A percentile compares a stretch with the other conserved stretches of the same genome.
phyloP scores from a whole-genome alignment of 2,113 vertebrate genomes.

The Daphoenositta chrysoptera region DNA sequence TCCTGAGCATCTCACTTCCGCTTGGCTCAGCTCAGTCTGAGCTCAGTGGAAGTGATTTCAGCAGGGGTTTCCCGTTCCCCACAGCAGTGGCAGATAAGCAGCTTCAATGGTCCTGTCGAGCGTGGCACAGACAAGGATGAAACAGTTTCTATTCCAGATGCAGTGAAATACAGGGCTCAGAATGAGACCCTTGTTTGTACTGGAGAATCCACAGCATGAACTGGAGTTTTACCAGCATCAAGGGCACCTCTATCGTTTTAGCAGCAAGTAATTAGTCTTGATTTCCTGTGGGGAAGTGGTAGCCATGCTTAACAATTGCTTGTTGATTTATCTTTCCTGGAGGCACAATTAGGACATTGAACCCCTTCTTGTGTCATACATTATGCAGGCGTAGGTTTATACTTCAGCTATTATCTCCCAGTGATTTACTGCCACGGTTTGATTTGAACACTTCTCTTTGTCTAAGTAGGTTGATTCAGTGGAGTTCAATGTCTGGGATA shows the following conservation, averaged over 20 bases:
- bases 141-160: not conserved
- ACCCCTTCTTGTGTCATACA: not conserved
- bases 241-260: conserved; percentile 40
- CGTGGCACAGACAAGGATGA: not conserved
- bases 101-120: not conserved
- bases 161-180: not conserved
- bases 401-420: conserved; percentile 4
- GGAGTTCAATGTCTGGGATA: conserved; percentile 93
- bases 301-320: conserved; percentile 43
- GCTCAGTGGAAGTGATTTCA: conserved; percentile 37
- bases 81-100: not conserved
- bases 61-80: conserved; percentile 13
- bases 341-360: not conserved
- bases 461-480: conserved; percentile 86
- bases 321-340: conserved; percentile 57
- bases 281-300: conserved; percentile 61
- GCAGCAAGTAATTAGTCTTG: conserved; percentile 20
- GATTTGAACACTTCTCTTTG: conserved; percentile 63
- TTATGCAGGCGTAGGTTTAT: not conserved
- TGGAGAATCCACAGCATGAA: conserved; percentile 15
- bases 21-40: not conserved
- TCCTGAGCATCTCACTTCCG: not conserved
- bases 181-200: conserved; percentile 34
- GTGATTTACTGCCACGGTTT: not conserved
- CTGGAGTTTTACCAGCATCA: conserved; percentile 36